Conservation (phyloP, 2,113 vertebrate species). For the Salvelinus namaycush region DNA sequence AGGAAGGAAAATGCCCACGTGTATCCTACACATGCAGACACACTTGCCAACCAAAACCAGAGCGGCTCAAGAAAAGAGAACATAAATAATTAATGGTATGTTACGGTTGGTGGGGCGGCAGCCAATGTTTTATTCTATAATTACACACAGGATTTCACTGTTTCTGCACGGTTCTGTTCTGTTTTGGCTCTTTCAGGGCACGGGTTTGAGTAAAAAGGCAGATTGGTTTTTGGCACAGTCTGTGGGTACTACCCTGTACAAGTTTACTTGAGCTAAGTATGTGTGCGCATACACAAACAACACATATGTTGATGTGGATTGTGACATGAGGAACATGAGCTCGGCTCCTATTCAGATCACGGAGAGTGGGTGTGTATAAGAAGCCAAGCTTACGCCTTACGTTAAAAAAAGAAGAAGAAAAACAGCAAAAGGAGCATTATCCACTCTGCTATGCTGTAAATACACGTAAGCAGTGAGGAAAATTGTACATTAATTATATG, state of each 20-base stretch:
- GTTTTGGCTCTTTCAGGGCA: background rate
- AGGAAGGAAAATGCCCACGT: background rate
- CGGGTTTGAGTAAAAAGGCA: background rate
- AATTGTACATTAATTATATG: background rate
- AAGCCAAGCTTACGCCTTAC: background rate
- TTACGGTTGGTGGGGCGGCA: background rate
- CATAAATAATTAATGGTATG: constrained; percentile 46
- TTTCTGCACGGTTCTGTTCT: background rate
- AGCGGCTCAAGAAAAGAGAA: background rate
- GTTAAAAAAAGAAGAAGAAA: background rate
- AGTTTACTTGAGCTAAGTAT: background rate
- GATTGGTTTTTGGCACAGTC: background rate
- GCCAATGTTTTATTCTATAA: constrained; percentile 33
- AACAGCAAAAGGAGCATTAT: background rate
- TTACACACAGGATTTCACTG: constrained; percentile 19
- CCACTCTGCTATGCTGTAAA: background rate
- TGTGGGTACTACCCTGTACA: background rate
- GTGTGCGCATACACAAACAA: background rate
- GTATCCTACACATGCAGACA: background rate
- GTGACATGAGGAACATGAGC: background rate
- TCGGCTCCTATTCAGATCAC: background rate
- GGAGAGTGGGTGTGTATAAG: background rate
- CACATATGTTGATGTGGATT: background rate
- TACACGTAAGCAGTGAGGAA: background rate
- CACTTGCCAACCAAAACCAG: constrained; percentile 7